phyloP scores from a whole-genome alignment of 92 coral and sea anemone species.

The Porites divaricata region DNA sequence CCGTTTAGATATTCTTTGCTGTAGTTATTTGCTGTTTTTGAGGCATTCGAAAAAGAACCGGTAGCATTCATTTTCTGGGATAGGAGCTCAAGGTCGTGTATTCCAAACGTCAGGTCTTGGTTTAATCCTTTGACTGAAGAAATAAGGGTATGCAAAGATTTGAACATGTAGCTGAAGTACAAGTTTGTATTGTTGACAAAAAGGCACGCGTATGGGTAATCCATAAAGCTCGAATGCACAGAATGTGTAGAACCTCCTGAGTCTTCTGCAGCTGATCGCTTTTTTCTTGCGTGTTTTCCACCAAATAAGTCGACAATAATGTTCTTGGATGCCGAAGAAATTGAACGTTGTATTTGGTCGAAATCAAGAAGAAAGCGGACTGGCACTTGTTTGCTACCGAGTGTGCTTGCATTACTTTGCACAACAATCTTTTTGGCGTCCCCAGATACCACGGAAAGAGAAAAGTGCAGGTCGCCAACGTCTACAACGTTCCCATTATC shows the following conservation, averaged over 20 bases:
- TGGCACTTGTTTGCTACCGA: neutral
- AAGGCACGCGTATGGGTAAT: conserved; percentile 18
- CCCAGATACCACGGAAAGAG: conserved; percentile 4
- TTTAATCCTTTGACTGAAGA: conserved; percentile 18
- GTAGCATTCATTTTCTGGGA: neutral
- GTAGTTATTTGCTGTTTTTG: neutral
- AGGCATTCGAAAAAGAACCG: conserved; percentile 2
- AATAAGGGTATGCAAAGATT: conserved; percentile 15
- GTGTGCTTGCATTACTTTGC: neutral
- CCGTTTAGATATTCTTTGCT: conserved; percentile 6
- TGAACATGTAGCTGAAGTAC: conserved; percentile 3
- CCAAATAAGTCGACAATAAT: conserved; percentile 14
- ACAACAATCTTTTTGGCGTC: neutral
- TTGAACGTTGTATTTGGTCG: conserved; percentile 17
- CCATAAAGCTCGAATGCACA: neutral
- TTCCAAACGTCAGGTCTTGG: conserved; percentile 13
- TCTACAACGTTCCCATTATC: neutral
- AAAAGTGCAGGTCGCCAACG: conserved; percentile 12
- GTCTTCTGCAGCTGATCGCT: neutral
- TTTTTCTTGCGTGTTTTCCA: neutral
- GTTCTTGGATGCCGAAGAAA: conserved; percentile 13
- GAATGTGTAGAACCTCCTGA: neutral
- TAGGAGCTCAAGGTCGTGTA: conserved; percentile 14
- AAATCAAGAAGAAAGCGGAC: conserved; percentile 27
- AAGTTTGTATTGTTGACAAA: conserved; percentile 13